Evolutionary conservation across 2,888 invertebrate species (phyloP).

Genomic region (Lithophane semibrunnea): DNA sequence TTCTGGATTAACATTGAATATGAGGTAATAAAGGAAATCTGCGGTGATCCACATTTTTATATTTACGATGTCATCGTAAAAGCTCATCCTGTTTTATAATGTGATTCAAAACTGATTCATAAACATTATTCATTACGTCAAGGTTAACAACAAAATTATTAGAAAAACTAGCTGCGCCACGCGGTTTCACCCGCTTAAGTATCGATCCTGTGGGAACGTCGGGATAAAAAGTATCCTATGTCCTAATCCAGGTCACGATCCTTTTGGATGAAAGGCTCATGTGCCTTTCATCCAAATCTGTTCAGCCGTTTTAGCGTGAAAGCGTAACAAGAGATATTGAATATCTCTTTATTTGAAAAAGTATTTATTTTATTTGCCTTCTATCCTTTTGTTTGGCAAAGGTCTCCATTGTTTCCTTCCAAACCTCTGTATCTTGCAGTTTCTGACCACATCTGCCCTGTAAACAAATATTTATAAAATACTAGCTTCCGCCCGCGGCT

Average conservation of each 20-base stretch:
- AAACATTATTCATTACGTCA: background rate
- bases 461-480: conserved; percentile 1
- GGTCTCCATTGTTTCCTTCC: background rate
- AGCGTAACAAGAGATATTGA: background rate
- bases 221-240: too few species aligned
- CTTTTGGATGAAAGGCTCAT: too few species aligned
- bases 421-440: background rate
- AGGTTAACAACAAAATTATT: background rate
- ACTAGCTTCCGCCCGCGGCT: too few species aligned
- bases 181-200: too few species aligned
- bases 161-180: background rate
- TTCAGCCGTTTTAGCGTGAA: too few species aligned
- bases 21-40: conserved; percentile 2
- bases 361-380: background rate
- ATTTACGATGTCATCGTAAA: conserved; percentile 18
- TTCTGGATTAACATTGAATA: background rate
- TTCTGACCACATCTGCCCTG: background rate
- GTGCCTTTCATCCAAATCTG: too few species aligned
- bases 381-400: background rate
- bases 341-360: background rate
- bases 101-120: conserved; percentile 14
- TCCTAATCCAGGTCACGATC: too few species aligned
- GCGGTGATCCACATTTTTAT: conserved; percentile 22
- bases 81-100: conserved; percentile 21
- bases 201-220: too few species aligned